Evolutionary conservation across 2,113 vertebrate genomes (phyloP), one percentile per base, ranked within the genome.

Genomic region (Zingel zingel): DNA sequence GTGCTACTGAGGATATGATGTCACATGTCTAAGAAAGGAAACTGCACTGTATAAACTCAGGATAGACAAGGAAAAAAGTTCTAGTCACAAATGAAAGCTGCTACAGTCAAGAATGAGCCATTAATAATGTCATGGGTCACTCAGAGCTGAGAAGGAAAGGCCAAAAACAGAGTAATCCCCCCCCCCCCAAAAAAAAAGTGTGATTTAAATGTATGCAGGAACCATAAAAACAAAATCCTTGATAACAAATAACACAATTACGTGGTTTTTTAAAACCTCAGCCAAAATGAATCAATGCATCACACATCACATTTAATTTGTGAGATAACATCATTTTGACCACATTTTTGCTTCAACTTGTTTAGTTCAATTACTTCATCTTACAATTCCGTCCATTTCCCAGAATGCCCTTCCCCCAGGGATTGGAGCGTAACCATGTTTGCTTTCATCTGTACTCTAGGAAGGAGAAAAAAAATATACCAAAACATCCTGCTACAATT

Each of bases 1-100:
- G 61, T 15, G 70, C 84, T 91, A 83, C 84, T 74, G 86, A 79
- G 74, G 36, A 77, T n/a, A 23, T 85, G 79, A 86, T 56, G 79
- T 83, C 84, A 85, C 65, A 25, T 6, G 56, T 4, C 43, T 14
- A 39, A 45, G 68, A 62, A 25, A 63, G 18, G 43, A 76, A 83
- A 86, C 14, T 15, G 36, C 18, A 18, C 4, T 5, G 11, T 71
- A 67, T 39, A 51, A 81, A 68, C 48, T 16, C 19, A 65, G 77
- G 21, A 39, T n/a, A 45, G 43, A 76, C 2, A 2, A 78, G 50
- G 6, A 45, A n/a, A 21, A 56, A 53, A 36, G 9, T 43, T 43
- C 10, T 43, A 25, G 45, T 30, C 45, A 6, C 8, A 48, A n/a
- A 56, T 62, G 1, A 68, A 71, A 80, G 58, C 65, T 25, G 21